Evolutionary conservation across 1,140 invertebrate genomes (phyloP).

Genomic region (Manduca sexta): DNA sequence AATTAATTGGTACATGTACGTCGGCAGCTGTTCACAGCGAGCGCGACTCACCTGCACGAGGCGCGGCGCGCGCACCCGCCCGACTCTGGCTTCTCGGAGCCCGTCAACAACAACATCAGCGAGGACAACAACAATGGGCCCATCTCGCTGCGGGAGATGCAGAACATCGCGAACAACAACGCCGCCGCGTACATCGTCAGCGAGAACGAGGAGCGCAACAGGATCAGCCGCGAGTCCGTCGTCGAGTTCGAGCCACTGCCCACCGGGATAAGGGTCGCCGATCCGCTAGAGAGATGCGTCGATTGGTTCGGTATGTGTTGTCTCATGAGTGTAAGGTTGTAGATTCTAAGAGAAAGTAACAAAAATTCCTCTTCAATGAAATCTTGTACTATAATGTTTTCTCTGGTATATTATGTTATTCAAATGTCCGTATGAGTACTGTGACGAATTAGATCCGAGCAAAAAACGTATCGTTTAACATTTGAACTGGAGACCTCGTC

Average conservation of each 20-base stretch:
- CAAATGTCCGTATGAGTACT: no score
- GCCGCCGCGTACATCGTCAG: slow-evolving; percentile 67
- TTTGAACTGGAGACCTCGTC: not conserved
- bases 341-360: no score
- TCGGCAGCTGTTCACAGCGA: slow-evolving; percentile 52
- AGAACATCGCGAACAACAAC: slow-evolving; percentile 74
- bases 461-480: no score
- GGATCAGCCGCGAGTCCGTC: slow-evolving; percentile 55
- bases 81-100: slow-evolving; percentile 60
- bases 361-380: no score
- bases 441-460: no score
- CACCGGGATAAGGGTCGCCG: slow-evolving; percentile 33
- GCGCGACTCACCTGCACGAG: slow-evolving; percentile 49
- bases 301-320: slow-evolving; percentile 66
- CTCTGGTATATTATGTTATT: no score
- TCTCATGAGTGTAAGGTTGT: no score
- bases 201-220: slow-evolving; percentile 59
- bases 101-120: slow-evolving; percentile 60
- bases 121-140: slow-evolving; percentile 73
- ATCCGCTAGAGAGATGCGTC: slow-evolving; percentile 49
- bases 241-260: slow-evolving; percentile 63
- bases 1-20: not conserved
- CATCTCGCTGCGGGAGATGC: slow-evolving; percentile 70
- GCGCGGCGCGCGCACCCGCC: slow-evolving; percentile 46
- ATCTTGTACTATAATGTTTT: not conserved